Base-by-base conservation (phyloP, 1,140 invertebrate species). In the Druon quercuslanigerum region DNA sequence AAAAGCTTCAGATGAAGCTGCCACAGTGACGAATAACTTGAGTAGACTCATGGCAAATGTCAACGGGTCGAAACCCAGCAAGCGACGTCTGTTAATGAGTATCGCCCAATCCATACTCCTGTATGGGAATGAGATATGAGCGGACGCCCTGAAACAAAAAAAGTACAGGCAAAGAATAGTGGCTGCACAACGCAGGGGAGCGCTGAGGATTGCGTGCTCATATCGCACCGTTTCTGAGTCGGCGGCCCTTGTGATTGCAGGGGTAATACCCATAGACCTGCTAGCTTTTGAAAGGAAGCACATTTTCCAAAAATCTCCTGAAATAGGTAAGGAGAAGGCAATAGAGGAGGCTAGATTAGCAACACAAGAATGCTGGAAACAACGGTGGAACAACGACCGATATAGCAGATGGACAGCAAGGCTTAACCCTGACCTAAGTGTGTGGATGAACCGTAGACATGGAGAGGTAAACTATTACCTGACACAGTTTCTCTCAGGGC, bases 401-500 rank as follows among this genome's bases (percentile, higher is more conserved):
- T 16, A 12, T 50, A 52, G 73, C 14, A 50, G 52, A 50, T 72
- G 70, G 77, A 75, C 77, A 6, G 50, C 40, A 1, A 56, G 52
- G 9, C 16, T 75, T 3, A 75, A 73, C 4, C 25, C 50, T 0
- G 14, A 50, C 2, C 14, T 79, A 0, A 56, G 11, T 14, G 3
- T 12, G 5, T 75, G 71, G 20, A 11, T 70, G 0, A 50, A 25
- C 6, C 46, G 71, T 56, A 46, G 73, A 11, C 73, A 79, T 33
- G 77, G 77, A 8, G 71, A 75, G 20, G 71, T n/a, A n/a, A n/a
- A n/a, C n/a, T n/a, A n/a, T n/a, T n/a, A n/a, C n/a, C n/a, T n/a
- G n/a, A n/a, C n/a, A 19, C 77, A 79, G 19, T 51, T 75, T 13
- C 50, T 75, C 19, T 66, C 70, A 9, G 77, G 77, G 1, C 73